phyloP scores from a whole-genome alignment of 2,113 vertebrate genomes.

The Excalfactoria chinensis region DNA sequence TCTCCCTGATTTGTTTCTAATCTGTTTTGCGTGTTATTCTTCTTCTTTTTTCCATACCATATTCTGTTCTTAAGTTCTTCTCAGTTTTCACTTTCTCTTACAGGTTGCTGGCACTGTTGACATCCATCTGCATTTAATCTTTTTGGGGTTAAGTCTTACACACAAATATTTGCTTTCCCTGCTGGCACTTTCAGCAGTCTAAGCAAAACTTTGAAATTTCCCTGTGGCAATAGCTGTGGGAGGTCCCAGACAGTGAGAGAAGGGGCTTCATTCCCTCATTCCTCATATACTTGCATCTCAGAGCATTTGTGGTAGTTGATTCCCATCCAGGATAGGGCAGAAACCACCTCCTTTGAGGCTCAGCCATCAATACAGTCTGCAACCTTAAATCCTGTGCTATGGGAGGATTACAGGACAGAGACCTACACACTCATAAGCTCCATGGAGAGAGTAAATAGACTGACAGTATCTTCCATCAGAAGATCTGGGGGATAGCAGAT shows the following conservation, averaged over 20 bases:
- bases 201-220: constrained; percentile 55
- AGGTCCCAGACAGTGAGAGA: constrained; percentile 60
- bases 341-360: neutral
- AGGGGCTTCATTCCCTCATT: constrained; percentile 34
- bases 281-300: neutral
- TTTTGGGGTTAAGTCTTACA: constrained; percentile 63
- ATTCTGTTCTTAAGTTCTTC: constrained; percentile 26
- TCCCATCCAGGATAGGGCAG: neutral
- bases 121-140: constrained; percentile 73
- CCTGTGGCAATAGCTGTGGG: constrained; percentile 61
- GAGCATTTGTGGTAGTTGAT: constrained; percentile 25
- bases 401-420: neutral
- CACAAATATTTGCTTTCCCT: constrained; percentile 67
- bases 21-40: constrained; percentile 32
- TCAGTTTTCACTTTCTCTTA: constrained; percentile 64
- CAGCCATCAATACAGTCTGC: neutral
- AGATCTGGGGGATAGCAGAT: neutral
- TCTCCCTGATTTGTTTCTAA: neutral
- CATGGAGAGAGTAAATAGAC: neutral
- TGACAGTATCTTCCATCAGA: neutral
- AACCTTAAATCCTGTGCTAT: neutral
- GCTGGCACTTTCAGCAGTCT: constrained; percentile 64
- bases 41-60: rapidly evolving
- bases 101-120: constrained; percentile 64
- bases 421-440: neutral